Evolutionary conservation across 2,797 vertebrate species (phyloP).

Genomic region (Lepidocolaptes lacrymiger): DNA sequence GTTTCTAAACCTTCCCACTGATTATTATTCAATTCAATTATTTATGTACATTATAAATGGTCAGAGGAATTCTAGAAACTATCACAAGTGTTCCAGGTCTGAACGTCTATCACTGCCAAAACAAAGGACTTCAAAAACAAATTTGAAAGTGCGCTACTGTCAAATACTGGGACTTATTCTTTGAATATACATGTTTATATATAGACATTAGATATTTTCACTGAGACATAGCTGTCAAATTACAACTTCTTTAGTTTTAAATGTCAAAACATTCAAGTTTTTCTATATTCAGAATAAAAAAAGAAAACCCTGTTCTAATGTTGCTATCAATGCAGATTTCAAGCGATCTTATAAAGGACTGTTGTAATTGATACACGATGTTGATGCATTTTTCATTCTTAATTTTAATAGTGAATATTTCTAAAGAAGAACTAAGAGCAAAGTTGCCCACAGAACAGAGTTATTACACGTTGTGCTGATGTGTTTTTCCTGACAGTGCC

Average conservation of each 20-base stretch:
- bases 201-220: slow-evolving; percentile 41
- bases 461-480: not conserved
- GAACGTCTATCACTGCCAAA: slow-evolving; percentile 36
- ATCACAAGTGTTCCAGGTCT: slow-evolving; percentile 41
- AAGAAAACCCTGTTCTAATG: not conserved
- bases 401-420: slow-evolving; percentile 26
- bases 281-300: not conserved
- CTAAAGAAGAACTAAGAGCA: not conserved
- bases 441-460: not conserved
- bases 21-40: slow-evolving; percentile 57
- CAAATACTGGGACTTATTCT: not conserved
- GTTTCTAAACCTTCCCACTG: slow-evolving; percentile 36
- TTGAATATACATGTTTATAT: slow-evolving; percentile 27
- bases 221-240: slow-evolving; percentile 40
- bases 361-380: not conserved
- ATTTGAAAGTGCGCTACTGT: slow-evolving; percentile 9
- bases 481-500: not conserved
- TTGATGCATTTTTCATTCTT: not conserved
- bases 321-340: slow-evolving; percentile 1
- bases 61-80: slow-evolving; percentile 33
- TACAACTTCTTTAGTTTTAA: slow-evolving; percentile 25
- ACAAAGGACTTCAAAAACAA: slow-evolving; percentile 27
- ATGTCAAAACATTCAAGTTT: slow-evolving; percentile 43
- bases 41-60: slow-evolving; percentile 50
- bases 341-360: not conserved